These are phyloP conservation scores for Esox lucius DNA, from an alignment of 2,797 vertebrate genomes.

Conservation along the genomic window DNA sequence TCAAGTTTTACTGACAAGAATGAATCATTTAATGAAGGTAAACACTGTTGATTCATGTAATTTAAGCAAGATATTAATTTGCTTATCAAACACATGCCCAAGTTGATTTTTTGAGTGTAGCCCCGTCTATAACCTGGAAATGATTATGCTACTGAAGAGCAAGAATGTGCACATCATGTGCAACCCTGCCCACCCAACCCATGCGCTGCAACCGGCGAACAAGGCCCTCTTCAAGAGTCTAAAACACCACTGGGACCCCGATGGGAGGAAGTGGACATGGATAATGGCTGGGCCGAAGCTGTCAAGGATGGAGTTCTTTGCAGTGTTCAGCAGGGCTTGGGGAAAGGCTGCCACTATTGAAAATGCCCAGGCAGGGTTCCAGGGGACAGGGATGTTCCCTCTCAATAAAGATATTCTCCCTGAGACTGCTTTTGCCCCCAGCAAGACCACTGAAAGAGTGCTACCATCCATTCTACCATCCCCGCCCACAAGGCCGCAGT, in stretches of 20 bases:
- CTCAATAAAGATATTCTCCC: constrained; percentile 11
- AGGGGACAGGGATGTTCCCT: constrained; percentile 29
- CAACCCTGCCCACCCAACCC: constrained; percentile 18
- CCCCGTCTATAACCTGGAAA: no score
- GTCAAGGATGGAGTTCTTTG: constrained; percentile 15
- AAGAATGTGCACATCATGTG: no score
- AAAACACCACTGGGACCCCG: constrained; percentile 19
- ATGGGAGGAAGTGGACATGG: constrained; percentile 3
- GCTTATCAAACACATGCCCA: no score
- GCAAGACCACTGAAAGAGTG: background rate
- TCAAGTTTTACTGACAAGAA: no score
- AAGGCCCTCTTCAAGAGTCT: constrained; percentile 11
- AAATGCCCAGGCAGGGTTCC: constrained; percentile 22
- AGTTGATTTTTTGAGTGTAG: no score
- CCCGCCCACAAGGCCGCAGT: no score
- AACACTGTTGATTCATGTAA: no score
- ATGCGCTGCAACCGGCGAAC: constrained; percentile 16
- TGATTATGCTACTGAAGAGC: no score
- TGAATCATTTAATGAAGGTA: no score
- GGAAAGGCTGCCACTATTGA: constrained; percentile 6
- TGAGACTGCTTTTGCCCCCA: background rate
- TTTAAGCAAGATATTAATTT: no score
- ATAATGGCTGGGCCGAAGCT: constrained; percentile 10
- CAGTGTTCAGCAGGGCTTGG: constrained; percentile 15
- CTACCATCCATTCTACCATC: background rate